phyloP scores from a whole-genome alignment of 2,888 invertebrate species.

The Clanis bilineata region DNA sequence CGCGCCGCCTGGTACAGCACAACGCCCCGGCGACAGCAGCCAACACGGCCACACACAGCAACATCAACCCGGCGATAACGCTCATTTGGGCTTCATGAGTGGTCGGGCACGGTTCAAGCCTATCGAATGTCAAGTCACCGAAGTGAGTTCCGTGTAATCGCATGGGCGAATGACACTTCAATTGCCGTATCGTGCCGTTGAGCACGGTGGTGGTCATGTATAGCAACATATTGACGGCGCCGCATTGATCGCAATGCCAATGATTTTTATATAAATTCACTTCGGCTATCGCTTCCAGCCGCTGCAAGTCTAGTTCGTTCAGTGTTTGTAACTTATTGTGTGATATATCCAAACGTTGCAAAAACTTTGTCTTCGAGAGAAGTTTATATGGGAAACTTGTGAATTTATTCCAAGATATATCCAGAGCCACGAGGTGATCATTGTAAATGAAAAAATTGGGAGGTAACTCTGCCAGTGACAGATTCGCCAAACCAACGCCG shows the following conservation, averaged over 20 bases:
- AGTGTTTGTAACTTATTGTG: conserved; percentile 86
- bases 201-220: conserved; percentile 81
- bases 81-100: conserved; percentile 81
- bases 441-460: conserved; percentile 82
- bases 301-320: conserved; percentile 79
- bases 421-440: conserved; percentile 84
- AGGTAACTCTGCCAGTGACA: conserved; percentile 81
- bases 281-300: conserved; percentile 80
- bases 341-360: conserved; percentile 87
- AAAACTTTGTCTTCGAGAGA: conserved; percentile 79
- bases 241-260: conserved; percentile 87
- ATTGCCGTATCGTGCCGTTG: conserved; percentile 72
- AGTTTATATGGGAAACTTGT: conserved; percentile 80
- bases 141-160: conserved; percentile 72
- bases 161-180: conserved; percentile 83
- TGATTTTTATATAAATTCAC: conserved; percentile 83
- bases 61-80: conserved; percentile 76
- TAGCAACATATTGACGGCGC: conserved; percentile 80
- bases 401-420: conserved; percentile 88
- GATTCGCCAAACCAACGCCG: conserved; percentile 82
- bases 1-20: conserved; percentile 86
- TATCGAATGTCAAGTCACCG: conserved; percentile 53
- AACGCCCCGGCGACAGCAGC: conserved; percentile 83
- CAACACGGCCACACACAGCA: conserved; percentile 62
- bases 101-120: conserved; percentile 68